Base-by-base conservation (phyloP, 2,113 vertebrate genomes). In the Pachycephala philippinensis region DNA sequence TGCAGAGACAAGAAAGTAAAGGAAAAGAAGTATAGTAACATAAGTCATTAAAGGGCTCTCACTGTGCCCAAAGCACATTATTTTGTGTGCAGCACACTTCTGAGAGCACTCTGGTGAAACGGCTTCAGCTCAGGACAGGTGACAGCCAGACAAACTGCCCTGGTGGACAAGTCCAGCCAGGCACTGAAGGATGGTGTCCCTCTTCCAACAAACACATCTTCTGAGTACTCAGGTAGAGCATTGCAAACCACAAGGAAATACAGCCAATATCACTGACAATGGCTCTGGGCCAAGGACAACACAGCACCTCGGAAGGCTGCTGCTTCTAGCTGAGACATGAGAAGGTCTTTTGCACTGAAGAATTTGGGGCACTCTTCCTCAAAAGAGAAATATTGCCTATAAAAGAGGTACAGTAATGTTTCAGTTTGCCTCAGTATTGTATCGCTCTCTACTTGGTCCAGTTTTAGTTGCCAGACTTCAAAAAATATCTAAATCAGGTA, bases 241-340 rank as follows among this genome's bases (percentile, higher is more conserved):
- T 14, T 37, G 44, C 22, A 47, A 65, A 69, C 14, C 2, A 1
- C 39, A 42, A 30, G 11, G 40, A 65, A 69, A 54, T 42, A 19
- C 10, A 22, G 20, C 11, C 17, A n/a, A 15, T 27, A 15, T 39
- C 24, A 40, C 21, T 20, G 39, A 1, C 0, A 1, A 9, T 49
- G 54, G 9, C 13, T 78, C 42, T 44, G 16, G 28, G 28, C 44
- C 15, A 35, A 5, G 23, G 39, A 3, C 3, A 5, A 17, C 59
- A 77, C 9, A 23, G 39, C 39, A 52, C 5, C 21, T 13, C 33
- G 37, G 37, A 42, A 21, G 7, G 26, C 31, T 63, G n/a, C 52
- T 68, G 52, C 31, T 45, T 84, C 76, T 78, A 45, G 44, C 16
- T 42, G 45, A 78, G 28, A 52, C 6, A 1, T 10, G 15, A 50